Conservation (phyloP, 2,113 vertebrate genomes). For the Bolborhynchus lineola region DNA sequence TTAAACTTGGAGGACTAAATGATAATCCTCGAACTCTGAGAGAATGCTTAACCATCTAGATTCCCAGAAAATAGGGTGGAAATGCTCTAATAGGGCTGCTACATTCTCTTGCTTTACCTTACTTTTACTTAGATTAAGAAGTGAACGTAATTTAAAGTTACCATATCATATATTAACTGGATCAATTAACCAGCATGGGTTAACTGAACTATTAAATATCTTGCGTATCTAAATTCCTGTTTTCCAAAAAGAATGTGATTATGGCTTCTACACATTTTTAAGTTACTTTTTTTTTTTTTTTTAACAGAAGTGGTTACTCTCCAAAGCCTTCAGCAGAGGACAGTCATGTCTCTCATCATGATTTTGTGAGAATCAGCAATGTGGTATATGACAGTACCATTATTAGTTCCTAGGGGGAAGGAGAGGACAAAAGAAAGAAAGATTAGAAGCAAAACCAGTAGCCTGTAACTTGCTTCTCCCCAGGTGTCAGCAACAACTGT, state of each 20-base stretch:
- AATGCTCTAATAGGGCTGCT: background rate
- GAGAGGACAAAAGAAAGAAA: background rate
- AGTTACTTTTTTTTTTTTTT: rapidly evolving
- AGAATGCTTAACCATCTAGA: background rate
- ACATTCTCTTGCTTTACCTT: background rate
- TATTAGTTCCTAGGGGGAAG: background rate
- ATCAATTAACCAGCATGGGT: background rate
- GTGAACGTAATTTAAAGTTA: background rate
- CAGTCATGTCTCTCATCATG: background rate
- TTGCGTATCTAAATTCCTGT: background rate
- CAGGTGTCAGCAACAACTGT: background rate
- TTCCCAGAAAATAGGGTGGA: background rate
- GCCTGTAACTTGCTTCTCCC: background rate
- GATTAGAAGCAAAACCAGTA: background rate
- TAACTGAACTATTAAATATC: background rate
- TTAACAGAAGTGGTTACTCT: background rate
- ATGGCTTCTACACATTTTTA: background rate
- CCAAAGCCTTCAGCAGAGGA: background rate
- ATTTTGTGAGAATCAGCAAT: background rate
- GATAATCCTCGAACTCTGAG: background rate
- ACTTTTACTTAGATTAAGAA: background rate
- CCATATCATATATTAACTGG: background rate
- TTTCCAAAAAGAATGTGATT: background rate
- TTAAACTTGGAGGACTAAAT: background rate
- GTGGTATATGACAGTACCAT: background rate